phyloP scores from a whole-genome alignment of 2,113 vertebrate species.

The Engraulis encrasicolus region DNA sequence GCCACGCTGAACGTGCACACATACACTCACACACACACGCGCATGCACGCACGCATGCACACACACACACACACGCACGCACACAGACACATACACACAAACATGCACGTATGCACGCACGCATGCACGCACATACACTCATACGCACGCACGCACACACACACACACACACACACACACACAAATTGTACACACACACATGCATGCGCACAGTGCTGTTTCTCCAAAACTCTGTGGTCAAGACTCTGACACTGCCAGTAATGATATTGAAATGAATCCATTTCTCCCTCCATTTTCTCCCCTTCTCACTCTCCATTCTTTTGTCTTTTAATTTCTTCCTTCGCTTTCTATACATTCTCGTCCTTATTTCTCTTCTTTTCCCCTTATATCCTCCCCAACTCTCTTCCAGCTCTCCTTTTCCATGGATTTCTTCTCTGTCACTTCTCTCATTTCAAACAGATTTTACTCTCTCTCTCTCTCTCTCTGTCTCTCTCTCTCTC shows the following conservation, averaged over 20 bases:
- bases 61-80: slow-evolving; percentile 6
- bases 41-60: neutral
- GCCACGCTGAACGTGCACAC: neutral
- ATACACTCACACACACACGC: neutral
- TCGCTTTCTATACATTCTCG: too few species aligned
- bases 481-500: slow-evolving; percentile 33
- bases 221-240: too few species aligned
- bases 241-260: too few species aligned
- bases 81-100: neutral
- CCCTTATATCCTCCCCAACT: neutral
- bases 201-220: too few species aligned
- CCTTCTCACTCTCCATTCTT: too few species aligned
- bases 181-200: too few species aligned
- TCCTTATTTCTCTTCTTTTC: too few species aligned
- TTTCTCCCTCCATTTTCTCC: too few species aligned
- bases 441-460: neutral
- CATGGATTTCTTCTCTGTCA: neutral
- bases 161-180: neutral
- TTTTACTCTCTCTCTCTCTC: neutral
- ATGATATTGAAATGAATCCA: too few species aligned
- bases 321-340: too few species aligned
- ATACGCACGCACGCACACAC: neutral
- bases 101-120: neutral
- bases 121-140: neutral
- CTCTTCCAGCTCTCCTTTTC: neutral